Evolutionary conservation across 2,888 invertebrate genomes (phyloP).

Genomic region (Mycalesis mineus): DNA sequence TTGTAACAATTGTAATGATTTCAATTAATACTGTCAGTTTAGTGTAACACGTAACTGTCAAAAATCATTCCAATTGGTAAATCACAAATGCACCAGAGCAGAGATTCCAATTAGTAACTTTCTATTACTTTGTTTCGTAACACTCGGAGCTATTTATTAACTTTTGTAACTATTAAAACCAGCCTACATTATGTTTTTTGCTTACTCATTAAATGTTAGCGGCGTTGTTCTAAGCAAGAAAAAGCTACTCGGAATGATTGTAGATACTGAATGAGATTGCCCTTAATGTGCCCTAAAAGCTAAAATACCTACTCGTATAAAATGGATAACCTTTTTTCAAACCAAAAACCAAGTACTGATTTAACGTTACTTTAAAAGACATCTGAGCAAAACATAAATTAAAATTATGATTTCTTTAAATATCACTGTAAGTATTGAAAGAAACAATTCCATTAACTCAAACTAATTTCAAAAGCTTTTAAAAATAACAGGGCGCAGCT

Average conservation of each 20-base stretch:
- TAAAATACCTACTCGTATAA: not conserved
- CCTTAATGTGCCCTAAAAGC: not conserved
- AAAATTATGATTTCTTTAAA: no score
- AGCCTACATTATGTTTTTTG: conserved; percentile 7
- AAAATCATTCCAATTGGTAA: conserved; percentile 7
- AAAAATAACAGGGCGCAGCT: not conserved
- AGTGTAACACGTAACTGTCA: not conserved
- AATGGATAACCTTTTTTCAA: no score
- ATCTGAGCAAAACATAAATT: no score
- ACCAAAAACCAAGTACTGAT: no score
- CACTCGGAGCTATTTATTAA: not conserved
- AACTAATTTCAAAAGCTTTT: not conserved
- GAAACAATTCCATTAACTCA: not conserved
- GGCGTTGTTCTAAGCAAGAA: conserved; percentile 2
- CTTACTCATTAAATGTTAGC: conserved; percentile 7
- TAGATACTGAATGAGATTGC: not conserved
- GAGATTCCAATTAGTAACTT: conserved; percentile 5
- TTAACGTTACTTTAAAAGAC: no score
- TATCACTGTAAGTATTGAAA: no score
- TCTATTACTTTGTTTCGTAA: conserved; percentile 18
- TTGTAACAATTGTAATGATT: not conserved
- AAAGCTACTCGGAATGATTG: not conserved
- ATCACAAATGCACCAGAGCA: conserved; percentile 6
- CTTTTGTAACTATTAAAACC: conserved; percentile 7
- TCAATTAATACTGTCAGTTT: not conserved